These are phyloP conservation scores for Biston stratarius DNA, from an alignment of 2,888 invertebrate genomes.

Conservation along the genomic window DNA sequence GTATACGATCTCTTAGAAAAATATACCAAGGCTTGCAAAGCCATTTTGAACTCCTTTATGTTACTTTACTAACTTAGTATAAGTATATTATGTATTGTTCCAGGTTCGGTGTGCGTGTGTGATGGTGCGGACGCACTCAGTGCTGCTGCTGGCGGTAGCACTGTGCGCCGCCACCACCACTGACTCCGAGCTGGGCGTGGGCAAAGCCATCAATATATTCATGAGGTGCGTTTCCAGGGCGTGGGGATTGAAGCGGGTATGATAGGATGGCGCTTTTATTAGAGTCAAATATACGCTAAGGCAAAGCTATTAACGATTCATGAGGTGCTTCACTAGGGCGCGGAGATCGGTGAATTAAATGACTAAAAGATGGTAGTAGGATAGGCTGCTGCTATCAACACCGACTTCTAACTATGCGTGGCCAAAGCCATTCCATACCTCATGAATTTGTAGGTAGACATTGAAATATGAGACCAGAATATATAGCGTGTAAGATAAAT, in stretches of 20 bases:
- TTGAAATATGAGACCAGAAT: too few relatives aligned
- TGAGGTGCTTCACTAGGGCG: slow-evolving; percentile 64
- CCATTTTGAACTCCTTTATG: too few relatives aligned
- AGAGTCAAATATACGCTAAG: slow-evolving; percentile 85
- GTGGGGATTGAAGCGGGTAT: background rate
- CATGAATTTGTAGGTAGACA: too few relatives aligned
- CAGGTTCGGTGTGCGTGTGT: slow-evolving; percentile 71
- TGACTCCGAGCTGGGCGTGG: slow-evolving; percentile 89
- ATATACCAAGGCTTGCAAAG: too few relatives aligned
- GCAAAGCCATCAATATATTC: slow-evolving; percentile 94
- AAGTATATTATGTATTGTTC: slow-evolving; percentile 37
- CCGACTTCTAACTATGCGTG: too few relatives aligned
- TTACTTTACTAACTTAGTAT: background rate
- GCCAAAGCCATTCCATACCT: too few relatives aligned
- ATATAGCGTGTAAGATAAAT: too few relatives aligned
- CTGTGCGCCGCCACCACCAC: slow-evolving; percentile 87
- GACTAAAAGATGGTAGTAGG: too few relatives aligned
- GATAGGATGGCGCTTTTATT: background rate
- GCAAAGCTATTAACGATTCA: slow-evolving; percentile 94
- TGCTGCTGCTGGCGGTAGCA: slow-evolving; percentile 87
- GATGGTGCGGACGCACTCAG: slow-evolving; percentile 76
- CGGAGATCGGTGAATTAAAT: background rate
- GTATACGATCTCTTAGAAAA: too few relatives aligned
- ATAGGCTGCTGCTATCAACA: too few relatives aligned
- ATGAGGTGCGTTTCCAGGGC: slow-evolving; percentile 69